A percentile compares a stretch with the other conserved stretches of the same genome.
Conservation (phyloP, 2,113 vertebrate species). For the Alligator sinensis region DNA sequence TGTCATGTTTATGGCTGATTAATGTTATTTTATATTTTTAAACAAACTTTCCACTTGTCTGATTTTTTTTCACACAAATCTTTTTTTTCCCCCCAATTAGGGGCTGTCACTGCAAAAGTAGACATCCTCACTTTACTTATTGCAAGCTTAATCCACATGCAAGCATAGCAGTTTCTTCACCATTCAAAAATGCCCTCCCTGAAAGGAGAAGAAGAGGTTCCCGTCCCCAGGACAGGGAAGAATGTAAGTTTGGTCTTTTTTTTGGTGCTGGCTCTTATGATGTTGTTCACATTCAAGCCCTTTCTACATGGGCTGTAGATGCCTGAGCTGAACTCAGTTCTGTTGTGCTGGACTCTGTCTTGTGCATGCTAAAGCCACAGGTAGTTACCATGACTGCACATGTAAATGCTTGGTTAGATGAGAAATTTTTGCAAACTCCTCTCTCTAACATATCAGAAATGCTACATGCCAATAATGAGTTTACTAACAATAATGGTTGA, state of each 20-base stretch:
- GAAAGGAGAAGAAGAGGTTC: background rate
- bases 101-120: slow-evolving; percentile 39
- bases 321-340: background rate
- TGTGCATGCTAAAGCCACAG: too few species aligned
- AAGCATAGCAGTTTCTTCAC: background rate
- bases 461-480: background rate
- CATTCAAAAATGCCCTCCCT: background rate
- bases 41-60: slow-evolving; percentile 66
- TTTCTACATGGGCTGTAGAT: background rate
- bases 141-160: background rate
- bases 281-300: background rate
- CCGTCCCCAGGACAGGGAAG: background rate
- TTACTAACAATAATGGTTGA: background rate
- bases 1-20: slow-evolving; percentile 70
- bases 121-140: background rate
- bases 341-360: background rate
- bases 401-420: too few species aligned
- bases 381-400: too few species aligned
- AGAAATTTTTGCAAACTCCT: background rate
- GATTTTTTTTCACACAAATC: slow-evolving; percentile 23
- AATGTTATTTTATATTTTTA: slow-evolving; percentile 70
- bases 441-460: background rate
- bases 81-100: slow-evolving; percentile 46
- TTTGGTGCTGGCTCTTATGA: fast-evolving
- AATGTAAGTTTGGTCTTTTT: background rate